Conservation (phyloP, 2,888 invertebrate species). For the Plebejus melissa region DNA sequence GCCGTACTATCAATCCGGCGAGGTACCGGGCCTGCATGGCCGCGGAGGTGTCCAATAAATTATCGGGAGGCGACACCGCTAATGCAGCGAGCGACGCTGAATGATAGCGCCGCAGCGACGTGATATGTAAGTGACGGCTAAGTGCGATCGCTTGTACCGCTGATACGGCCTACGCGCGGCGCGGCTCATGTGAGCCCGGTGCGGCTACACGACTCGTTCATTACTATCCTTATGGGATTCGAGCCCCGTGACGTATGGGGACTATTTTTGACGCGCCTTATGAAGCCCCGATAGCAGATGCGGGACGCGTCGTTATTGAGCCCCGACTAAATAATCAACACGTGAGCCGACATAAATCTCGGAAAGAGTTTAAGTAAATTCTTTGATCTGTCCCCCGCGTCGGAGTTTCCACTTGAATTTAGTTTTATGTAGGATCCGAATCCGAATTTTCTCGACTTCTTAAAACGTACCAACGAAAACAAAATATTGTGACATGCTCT, state of each 20-base stretch:
- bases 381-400: constrained; percentile 18
- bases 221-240: constrained; percentile 49
- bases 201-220: constrained; percentile 47
- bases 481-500: background rate
- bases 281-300: constrained; percentile 32
- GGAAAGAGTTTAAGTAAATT: constrained; percentile 16
- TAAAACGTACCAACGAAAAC: constrained; percentile 19
- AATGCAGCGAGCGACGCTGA: constrained; percentile 74
- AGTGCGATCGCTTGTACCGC: constrained; percentile 76
- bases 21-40: constrained; percentile 60
- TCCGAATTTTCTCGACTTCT: constrained; percentile 18
- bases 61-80: constrained; percentile 69
- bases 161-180: constrained; percentile 58
- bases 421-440: background rate
- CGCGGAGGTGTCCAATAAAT: constrained; percentile 63
- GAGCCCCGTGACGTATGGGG: constrained; percentile 33
- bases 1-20: constrained; percentile 47
- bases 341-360: constrained; percentile 26
- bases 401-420: constrained; percentile 20
- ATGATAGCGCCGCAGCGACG: constrained; percentile 65
- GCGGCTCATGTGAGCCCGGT: constrained; percentile 51
- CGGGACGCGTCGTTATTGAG: constrained; percentile 2
- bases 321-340: constrained; percentile 19
- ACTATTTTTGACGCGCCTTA: constrained; percentile 38
- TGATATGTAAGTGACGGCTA: constrained; percentile 72